A percentile compares a stretch with the other conserved stretches of the same genome.
phyloP scores from a whole-genome alignment of 2,888 invertebrate genomes.

The Clunio marinus region DNA sequence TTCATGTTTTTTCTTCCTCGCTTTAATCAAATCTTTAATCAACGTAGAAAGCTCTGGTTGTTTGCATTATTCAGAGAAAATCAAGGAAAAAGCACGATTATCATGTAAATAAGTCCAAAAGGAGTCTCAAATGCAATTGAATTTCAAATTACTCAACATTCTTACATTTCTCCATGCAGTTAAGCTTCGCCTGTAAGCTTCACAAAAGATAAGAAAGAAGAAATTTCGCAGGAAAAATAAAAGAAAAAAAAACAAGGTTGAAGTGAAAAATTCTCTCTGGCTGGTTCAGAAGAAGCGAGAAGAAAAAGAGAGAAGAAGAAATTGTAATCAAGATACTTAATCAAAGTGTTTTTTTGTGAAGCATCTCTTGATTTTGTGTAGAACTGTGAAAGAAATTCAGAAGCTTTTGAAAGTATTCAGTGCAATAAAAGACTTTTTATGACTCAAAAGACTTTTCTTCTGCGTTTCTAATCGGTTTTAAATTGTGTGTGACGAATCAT shows the following conservation, averaged over 20 bases:
- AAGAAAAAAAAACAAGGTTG: not conserved
- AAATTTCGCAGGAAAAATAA: too few species aligned
- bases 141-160: too few species aligned
- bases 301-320: not conserved
- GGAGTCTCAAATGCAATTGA: too few species aligned
- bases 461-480: not conserved
- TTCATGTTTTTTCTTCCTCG: too few species aligned
- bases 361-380: not conserved
- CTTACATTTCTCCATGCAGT: not conserved
- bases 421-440: not conserved
- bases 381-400: not conserved
- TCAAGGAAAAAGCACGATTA: too few species aligned
- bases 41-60: too few species aligned
- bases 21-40: too few species aligned
- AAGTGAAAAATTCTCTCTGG: conserved; percentile 33
- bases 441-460: not conserved
- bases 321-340: too few species aligned
- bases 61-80: too few species aligned
- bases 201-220: not conserved
- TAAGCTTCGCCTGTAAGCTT: not conserved
- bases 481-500: not conserved
- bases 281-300: conserved; percentile 24
- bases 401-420: not conserved
- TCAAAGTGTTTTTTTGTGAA: too few species aligned
- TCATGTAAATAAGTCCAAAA: too few species aligned